phyloP scores from a whole-genome alignment of 2,113 vertebrate species.

The Elanoides forficatus region DNA sequence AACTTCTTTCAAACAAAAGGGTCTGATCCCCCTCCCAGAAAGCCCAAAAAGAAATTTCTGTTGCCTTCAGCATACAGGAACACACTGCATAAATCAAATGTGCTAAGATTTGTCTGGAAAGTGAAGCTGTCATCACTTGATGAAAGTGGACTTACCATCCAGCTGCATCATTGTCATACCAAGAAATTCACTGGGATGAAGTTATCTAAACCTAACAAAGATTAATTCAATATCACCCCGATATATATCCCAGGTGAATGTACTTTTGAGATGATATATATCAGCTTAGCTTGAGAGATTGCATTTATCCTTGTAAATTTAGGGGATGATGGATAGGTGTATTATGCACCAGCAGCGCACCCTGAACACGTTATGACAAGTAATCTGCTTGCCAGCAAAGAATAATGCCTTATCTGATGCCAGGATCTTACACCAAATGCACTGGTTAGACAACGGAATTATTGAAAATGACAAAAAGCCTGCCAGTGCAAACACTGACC shows the following conservation, averaged over 20 bases:
- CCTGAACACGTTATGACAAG: not conserved
- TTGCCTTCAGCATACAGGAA: not conserved
- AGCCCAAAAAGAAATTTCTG: not conserved
- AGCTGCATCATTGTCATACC: not conserved
- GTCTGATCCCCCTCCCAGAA: not conserved
- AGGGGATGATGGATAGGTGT: not conserved
- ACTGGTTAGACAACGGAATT: not conserved
- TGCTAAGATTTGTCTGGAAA: not conserved
- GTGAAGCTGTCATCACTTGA: not conserved
- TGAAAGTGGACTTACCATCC: not conserved
- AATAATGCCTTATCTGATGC: not conserved
- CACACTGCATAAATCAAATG: not conserved
- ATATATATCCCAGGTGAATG: not conserved
- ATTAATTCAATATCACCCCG: not conserved
- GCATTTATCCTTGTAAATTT: slow-evolving; percentile 2
- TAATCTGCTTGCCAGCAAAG: not conserved
- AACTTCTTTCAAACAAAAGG: not conserved
- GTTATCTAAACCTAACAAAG: not conserved
- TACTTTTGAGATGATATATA: not conserved
- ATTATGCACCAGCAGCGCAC: not conserved
- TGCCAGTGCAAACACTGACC: not conserved
- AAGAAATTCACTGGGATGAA: not conserved
- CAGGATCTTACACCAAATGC: not conserved
- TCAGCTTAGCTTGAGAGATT: not conserved
- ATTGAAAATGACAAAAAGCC: not conserved